These are phyloP conservation scores for Sebastes minor DNA, from an alignment of 2,797 vertebrate genomes.

Conservation along the genomic window DNA sequence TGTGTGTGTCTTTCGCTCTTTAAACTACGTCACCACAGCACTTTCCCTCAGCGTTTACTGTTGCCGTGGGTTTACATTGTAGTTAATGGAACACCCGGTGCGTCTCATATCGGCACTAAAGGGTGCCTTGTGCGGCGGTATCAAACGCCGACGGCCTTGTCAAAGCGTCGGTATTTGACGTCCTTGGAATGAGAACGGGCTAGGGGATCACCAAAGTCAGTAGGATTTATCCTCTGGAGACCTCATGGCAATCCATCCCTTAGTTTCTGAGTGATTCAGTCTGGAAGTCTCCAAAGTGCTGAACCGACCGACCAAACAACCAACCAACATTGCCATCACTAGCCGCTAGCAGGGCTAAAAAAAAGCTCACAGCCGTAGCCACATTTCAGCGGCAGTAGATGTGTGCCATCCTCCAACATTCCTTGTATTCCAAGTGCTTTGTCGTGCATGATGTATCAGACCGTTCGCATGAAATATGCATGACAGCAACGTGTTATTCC, in stretches of 20 bases:
- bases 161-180: too few species aligned
- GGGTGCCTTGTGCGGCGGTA: too few species aligned
- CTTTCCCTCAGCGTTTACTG: too few species aligned
- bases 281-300: not conserved
- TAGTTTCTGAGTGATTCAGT: not conserved
- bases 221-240: not conserved
- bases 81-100: too few species aligned
- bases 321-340: not conserved
- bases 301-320: not conserved
- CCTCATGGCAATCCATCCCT: not conserved
- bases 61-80: too few species aligned
- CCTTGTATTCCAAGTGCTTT: conserved; percentile 36
- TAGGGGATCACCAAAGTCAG: not conserved
- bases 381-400: not conserved
- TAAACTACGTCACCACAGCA: too few species aligned
- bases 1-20: too few species aligned
- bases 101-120: too few species aligned
- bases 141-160: rapidly evolving
- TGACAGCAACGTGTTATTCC: conserved; percentile 54
- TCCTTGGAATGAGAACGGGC: too few species aligned
- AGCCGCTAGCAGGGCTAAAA: not conserved
- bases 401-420: conserved; percentile 3
- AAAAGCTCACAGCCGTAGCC: not conserved
- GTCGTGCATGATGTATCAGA: conserved; percentile 47
- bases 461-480: conserved; percentile 65